These are phyloP conservation scores for Hydrocynus forskahlii DNA, from an alignment of 2,797 vertebrate genomes.

Conservation along the genomic window DNA sequence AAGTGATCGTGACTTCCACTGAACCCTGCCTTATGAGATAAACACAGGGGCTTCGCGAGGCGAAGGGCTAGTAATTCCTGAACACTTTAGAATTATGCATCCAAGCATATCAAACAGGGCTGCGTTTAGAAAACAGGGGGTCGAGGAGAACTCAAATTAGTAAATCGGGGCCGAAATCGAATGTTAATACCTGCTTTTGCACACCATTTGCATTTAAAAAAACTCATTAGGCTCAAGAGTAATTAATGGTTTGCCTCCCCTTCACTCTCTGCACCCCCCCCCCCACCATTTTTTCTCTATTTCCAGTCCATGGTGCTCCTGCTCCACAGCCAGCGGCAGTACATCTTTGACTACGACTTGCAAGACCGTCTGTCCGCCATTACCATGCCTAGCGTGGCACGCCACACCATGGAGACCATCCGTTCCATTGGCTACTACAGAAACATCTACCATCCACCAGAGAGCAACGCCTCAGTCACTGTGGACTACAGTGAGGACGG, in stretches of 20 bases:
- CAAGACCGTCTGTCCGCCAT: constrained; percentile 93
- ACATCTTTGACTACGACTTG: constrained; percentile 96
- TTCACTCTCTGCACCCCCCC: constrained; percentile 47
- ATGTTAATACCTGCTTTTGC: constrained; percentile 68
- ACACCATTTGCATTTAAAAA: constrained; percentile 56
- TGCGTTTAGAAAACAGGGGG: constrained; percentile 78
- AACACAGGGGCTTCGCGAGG: constrained; percentile 73
- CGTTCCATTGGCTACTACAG: constrained; percentile 97
- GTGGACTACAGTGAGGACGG: constrained; percentile 90
- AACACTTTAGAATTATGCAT: constrained; percentile 78
- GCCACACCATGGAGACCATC: constrained; percentile 98
- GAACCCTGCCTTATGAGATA: constrained; percentile 69
- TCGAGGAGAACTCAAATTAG: constrained; percentile 78
- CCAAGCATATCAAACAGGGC: constrained; percentile 78
- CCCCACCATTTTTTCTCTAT: constrained; percentile 12
- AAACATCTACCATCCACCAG: constrained; percentile 96
- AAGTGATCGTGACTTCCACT: constrained; percentile 73
- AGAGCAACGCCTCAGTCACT: constrained; percentile 95
- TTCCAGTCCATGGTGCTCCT: constrained; percentile 96
- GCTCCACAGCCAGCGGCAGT: constrained; percentile 97
- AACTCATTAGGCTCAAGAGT: constrained; percentile 31
- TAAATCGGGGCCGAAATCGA: constrained; percentile 71
- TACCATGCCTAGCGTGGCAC: constrained; percentile 98
- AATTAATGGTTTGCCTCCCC: constrained; percentile 43
- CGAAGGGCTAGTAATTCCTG: constrained; percentile 77